phyloP scores from a whole-genome alignment of 2,888 invertebrate species.

The Drosophila antonietae region DNA sequence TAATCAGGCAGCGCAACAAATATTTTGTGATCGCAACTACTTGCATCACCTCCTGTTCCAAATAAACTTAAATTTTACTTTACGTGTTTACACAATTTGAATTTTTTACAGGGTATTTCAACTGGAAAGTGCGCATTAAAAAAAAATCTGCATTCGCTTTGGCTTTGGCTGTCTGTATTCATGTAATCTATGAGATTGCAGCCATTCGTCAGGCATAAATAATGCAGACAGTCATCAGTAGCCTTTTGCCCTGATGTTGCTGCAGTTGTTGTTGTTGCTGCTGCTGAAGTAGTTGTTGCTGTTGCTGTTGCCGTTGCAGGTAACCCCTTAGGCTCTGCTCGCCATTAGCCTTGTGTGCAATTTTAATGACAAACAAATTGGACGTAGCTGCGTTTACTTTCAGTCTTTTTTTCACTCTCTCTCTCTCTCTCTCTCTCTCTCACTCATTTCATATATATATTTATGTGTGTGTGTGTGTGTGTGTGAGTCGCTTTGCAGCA shows the following conservation, averaged over 20 bases:
- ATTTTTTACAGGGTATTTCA: conserved; percentile 1
- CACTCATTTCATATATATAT: neutral
- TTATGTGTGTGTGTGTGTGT: neutral
- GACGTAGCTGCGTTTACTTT: conserved; percentile 56
- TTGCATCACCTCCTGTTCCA: no score
- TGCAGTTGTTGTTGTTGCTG: conserved; percentile 4
- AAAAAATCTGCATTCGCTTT: conserved; percentile 7
- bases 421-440: neutral
- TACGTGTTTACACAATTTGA: neutral
- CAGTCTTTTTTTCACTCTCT: conserved; percentile 8
- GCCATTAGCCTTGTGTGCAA: conserved; percentile 80
- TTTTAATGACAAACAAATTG: conserved; percentile 80
- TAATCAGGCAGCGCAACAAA: no score
- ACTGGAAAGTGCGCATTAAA: conserved; percentile 4
- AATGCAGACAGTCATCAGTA: conserved; percentile 60
- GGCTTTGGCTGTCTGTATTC: conserved; percentile 7
- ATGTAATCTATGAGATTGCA: conserved; percentile 22
- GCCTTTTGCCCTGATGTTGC: conserved; percentile 42
- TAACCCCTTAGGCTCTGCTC: conserved; percentile 58
- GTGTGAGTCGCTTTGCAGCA: conserved; percentile 27
- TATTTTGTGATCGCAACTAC: no score
- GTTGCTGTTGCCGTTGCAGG: conserved; percentile 23
- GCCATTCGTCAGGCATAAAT: conserved; percentile 57
- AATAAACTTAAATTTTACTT: no score
- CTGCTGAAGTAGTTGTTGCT: neutral